Evolutionary conservation across 2,113 vertebrate species (phyloP).

Genomic region (Amblyornis subalaris): DNA sequence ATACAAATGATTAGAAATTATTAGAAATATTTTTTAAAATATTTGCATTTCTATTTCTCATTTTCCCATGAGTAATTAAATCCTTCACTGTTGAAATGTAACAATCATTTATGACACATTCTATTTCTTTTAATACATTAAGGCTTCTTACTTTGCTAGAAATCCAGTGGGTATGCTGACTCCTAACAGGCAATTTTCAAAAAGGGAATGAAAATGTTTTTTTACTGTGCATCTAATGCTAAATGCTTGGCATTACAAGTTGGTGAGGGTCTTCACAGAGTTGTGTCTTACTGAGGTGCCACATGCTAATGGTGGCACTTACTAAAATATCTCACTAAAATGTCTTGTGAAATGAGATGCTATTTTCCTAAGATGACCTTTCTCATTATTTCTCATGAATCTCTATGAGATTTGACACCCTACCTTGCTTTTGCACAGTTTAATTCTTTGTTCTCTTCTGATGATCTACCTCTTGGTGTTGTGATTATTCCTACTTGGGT

Average conservation of each 20-base stretch:
- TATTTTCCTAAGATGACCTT: neutral
- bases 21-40: neutral
- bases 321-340: neutral
- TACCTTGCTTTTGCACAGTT: neutral
- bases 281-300: neutral
- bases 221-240: neutral
- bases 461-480: neutral
- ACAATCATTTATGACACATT: accelerated
- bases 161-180: neutral
- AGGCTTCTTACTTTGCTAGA: neutral
- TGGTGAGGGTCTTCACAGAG: neutral
- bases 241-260: neutral
- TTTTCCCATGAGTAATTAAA: neutral
- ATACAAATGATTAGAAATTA: neutral
- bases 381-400: neutral
- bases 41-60: neutral
- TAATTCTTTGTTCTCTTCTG: neutral
- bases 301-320: neutral
- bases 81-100: neutral
- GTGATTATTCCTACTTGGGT: neutral
- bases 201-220: neutral
- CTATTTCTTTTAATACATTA: neutral
- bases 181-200: neutral
- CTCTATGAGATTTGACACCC: neutral
- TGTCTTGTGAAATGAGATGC: neutral